phyloP scores from a whole-genome alignment of 2,888 invertebrate genomes.

The Laothoe populi region DNA sequence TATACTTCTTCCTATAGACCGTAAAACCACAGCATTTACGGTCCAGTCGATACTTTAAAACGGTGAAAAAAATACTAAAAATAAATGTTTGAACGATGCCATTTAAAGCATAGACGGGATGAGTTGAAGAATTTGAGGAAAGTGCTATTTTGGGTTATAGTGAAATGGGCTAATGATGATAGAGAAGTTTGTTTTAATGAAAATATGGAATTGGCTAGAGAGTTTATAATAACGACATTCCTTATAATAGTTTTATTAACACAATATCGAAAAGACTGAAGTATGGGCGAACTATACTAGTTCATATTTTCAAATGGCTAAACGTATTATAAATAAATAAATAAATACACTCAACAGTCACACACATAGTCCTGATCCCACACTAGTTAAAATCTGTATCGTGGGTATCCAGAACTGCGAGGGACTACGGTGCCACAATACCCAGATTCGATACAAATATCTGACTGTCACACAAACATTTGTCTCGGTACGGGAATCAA shows the following conservation, averaged over 20 bases:
- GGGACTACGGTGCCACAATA: no score
- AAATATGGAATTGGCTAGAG: not conserved
- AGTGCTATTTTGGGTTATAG: not conserved
- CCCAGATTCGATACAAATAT: no score
- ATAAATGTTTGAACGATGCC: slow-evolving; percentile 9
- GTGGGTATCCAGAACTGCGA: no score
- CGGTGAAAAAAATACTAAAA: slow-evolving; percentile 29
- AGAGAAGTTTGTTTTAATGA: not conserved
- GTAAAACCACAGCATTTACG: slow-evolving; percentile 63
- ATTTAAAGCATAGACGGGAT: not conserved
- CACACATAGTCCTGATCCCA: no score
- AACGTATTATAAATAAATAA: no score
- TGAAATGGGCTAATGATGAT: not conserved
- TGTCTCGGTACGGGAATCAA: no score
- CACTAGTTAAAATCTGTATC: no score
- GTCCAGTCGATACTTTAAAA: slow-evolving; percentile 45
- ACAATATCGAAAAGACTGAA: no score
- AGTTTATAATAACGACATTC: no score
- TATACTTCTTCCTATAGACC: slow-evolving; percentile 62
- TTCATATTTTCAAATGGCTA: not conserved
- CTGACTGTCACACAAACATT: no score
- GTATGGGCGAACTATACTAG: not conserved
- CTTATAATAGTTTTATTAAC: no score
- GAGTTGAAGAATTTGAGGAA: not conserved
- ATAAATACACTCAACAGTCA: no score